These are phyloP conservation scores for Dallia pectoralis DNA, from an alignment of 2,797 vertebrate species.

Conservation along the genomic window DNA sequence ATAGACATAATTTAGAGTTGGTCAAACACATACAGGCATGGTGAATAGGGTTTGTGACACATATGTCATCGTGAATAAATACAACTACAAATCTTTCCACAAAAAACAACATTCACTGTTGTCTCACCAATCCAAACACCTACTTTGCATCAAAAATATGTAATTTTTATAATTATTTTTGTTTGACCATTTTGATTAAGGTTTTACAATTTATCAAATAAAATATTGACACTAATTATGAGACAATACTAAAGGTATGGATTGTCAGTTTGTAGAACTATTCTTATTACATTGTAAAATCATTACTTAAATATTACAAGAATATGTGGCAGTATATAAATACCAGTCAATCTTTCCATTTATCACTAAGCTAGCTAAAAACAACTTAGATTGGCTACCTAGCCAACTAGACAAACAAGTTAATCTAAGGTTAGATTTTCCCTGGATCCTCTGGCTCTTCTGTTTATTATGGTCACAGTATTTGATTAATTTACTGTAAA, in stretches of 20 bases:
- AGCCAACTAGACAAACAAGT: not conserved
- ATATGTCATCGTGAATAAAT: conserved; percentile 58
- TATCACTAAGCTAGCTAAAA: not conserved
- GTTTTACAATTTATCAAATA: not conserved
- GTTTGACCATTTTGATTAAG: not conserved
- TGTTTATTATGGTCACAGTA: conserved; percentile 19
- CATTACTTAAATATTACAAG: not conserved
- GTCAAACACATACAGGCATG: conserved; percentile 32
- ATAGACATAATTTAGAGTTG: conserved; percentile 34
- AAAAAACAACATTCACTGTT: no score
- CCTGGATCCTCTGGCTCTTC: not conserved
- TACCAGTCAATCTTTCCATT: not conserved
- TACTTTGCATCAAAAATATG: not conserved
- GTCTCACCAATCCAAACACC: not conserved
- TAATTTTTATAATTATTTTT: not conserved
- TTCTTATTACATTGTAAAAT: not conserved
- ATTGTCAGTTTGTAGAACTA: not conserved
- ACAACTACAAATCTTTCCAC: not conserved
- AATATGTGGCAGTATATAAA: not conserved
- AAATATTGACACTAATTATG: not conserved
- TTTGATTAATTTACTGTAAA: conserved; percentile 18
- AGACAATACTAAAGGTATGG: not conserved
- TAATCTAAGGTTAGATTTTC: not conserved
- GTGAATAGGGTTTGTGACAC: conserved; percentile 46
- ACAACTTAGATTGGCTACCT: not conserved